phyloP scores from a whole-genome alignment of 2,888 invertebrate species.

The Melikaiella ostensackeni region DNA sequence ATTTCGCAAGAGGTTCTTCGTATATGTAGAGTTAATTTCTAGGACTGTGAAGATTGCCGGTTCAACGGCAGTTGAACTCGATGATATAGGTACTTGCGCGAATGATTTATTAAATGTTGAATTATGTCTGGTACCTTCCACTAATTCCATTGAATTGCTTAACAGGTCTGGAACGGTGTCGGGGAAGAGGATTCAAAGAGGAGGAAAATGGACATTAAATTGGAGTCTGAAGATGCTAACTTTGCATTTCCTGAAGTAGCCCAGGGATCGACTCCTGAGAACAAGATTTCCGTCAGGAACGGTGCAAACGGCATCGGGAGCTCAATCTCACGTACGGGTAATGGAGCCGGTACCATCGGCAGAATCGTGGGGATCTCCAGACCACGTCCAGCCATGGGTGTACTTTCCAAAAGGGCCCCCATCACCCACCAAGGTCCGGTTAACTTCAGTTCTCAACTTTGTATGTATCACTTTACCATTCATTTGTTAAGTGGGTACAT shows the following conservation, averaged over 20 bases:
- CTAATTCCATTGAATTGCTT: constrained; percentile 41
- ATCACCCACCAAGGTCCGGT: constrained; percentile 81
- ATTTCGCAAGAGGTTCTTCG: constrained; percentile 32
- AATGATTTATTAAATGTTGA: constrained; percentile 54
- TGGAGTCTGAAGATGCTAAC: constrained; percentile 86
- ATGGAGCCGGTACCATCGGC: constrained; percentile 70
- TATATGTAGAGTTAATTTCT: constrained; percentile 5
- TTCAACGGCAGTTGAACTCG: constrained; percentile 69
- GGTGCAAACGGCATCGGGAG: constrained; percentile 77
- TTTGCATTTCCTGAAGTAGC: constrained; percentile 82
- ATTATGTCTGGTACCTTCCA: constrained; percentile 44
- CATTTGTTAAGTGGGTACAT: constrained; percentile 36
- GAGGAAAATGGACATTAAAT: constrained; percentile 83
- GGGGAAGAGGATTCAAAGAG: constrained; percentile 79
- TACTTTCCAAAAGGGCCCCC: constrained; percentile 79
- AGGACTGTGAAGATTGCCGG: constrained; percentile 20
- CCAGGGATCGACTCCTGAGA: constrained; percentile 64
- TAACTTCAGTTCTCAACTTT: constrained; percentile 84
- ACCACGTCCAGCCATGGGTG: constrained; percentile 79
- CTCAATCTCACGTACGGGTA: constrained; percentile 75
- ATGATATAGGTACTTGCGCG: constrained; percentile 40
- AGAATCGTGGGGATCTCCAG: constrained; percentile 79
- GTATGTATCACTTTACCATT: constrained; percentile 72
- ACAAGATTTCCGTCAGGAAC: constrained; percentile 63
- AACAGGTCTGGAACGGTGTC: constrained; percentile 72